Evolutionary conservation across 92 coral and sea anemone genomes (phyloP).

Genomic region (Epizoanthus illoricatus): DNA sequence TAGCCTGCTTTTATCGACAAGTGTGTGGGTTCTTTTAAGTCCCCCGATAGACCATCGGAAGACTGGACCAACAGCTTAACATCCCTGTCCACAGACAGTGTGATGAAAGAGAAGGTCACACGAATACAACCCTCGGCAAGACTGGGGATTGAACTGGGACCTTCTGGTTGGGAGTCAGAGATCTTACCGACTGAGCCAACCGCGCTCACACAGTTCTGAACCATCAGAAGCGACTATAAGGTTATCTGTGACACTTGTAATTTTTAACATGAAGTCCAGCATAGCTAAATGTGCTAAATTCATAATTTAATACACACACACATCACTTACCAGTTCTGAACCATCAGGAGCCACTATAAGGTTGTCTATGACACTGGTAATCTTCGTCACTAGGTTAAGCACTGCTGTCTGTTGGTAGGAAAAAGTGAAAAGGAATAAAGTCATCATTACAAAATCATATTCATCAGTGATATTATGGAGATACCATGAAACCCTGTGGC

Average conservation of each 20-base stretch:
- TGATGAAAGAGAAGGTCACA: too few species aligned
- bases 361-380: conserved; percentile 84
- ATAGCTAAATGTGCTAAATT: background rate
- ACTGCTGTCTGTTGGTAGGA: conserved; percentile 63
- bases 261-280: background rate
- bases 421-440: background rate
- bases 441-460: background rate
- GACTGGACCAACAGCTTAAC: too few species aligned
- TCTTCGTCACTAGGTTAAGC: conserved; percentile 85
- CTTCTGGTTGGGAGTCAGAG: too few species aligned
- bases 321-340: conserved; percentile 79
- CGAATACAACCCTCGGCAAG: too few species aligned
- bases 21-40: too few species aligned
- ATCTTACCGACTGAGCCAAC: too few species aligned
- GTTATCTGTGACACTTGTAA: conserved; percentile 6
- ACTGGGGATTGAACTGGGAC: too few species aligned
- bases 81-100: too few species aligned
- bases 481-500: too few species aligned
- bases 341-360: conserved; percentile 97
- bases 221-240: conserved; percentile 96
- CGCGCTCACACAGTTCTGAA: conserved; percentile 28
- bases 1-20: too few species aligned
- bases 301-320: background rate
- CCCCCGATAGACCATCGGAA: too few species aligned
- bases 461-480: too few species aligned